phyloP scores from a whole-genome alignment of 2,888 invertebrate genomes.

The Sceliomorpha sp. region DNA sequence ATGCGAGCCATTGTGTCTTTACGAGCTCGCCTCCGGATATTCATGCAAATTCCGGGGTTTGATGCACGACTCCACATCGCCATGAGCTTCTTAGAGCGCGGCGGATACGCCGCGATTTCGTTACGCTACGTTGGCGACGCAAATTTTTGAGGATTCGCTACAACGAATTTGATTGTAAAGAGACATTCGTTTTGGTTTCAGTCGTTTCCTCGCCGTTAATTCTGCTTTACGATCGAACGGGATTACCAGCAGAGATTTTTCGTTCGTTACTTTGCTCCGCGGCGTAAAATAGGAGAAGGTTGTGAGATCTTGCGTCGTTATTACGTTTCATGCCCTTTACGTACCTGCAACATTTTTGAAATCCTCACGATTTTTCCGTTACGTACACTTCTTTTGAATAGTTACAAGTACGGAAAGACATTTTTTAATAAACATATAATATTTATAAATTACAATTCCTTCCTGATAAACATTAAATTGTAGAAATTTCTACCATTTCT shows the following conservation, averaged over 20 bases:
- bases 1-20: conserved; percentile 44
- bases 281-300: too few relatives aligned
- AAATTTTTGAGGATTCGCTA: conserved; percentile 15
- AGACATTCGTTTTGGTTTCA: conserved; percentile 19
- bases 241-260: conserved; percentile 31
- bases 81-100: conserved; percentile 22
- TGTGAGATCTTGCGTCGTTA: too few relatives aligned
- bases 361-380: too few relatives aligned
- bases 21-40: conserved; percentile 37
- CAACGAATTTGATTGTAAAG: conserved; percentile 25
- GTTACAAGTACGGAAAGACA: too few relatives aligned
- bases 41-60: conserved; percentile 45
- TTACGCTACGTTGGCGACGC: conserved; percentile 12
- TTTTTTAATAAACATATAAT: too few relatives aligned
- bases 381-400: too few relatives aligned
- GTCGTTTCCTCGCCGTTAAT: conserved; percentile 31
- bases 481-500: too few relatives aligned
- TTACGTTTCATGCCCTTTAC: too few relatives aligned
- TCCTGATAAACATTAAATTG: too few relatives aligned
- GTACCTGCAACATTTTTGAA: too few relatives aligned
- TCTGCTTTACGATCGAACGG: conserved; percentile 31
- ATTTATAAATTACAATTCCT: too few relatives aligned
- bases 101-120: conserved; percentile 9
- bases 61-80: conserved; percentile 24
- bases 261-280: conserved; percentile 1